Conservation (phyloP, 1,140 invertebrate species). For the Polyergus mexicanus region DNA sequence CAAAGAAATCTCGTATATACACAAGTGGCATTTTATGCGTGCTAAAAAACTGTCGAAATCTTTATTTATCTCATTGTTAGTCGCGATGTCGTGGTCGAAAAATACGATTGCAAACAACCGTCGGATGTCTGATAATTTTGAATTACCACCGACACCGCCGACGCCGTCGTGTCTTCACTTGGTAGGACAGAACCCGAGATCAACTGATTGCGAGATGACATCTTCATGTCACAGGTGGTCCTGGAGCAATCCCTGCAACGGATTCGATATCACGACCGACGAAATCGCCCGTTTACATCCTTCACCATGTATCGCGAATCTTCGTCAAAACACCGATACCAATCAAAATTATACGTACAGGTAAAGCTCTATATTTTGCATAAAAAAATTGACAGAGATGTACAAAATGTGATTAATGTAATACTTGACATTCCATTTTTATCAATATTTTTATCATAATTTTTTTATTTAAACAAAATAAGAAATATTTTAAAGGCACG, state of each 20-base stretch:
- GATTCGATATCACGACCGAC: not conserved
- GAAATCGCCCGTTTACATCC: conserved; percentile 42
- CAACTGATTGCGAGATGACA: conserved; percentile 56
- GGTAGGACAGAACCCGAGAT: conserved; percentile 44
- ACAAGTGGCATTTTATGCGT: not conserved
- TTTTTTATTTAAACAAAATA: not conserved
- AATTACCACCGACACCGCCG: conserved; percentile 66
- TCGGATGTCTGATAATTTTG: conserved; percentile 66
- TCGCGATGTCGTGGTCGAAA: conserved; percentile 55
- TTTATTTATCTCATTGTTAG: not conserved
- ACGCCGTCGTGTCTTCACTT: conserved; percentile 49
- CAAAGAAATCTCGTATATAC: not conserved
- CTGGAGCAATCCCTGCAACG: conserved; percentile 52
- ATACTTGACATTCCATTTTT: not conserved
- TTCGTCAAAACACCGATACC: conserved; percentile 39
- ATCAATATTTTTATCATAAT: not conserved
- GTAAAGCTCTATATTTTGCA: conserved; percentile 36
- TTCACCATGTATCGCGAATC: conserved; percentile 19
- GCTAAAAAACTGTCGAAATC: not conserved
- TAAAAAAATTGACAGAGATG: not conserved
- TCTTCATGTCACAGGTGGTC: conserved; percentile 57
- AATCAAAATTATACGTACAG: conserved; percentile 72
- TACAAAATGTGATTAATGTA: not conserved
- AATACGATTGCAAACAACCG: conserved; percentile 32
- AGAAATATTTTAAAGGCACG: not conserved